Percentiles rank a stretch among this genome's conserved stretches.
Evolutionary conservation across 2,797 vertebrate species (phyloP).

Genomic region (Neomorphus geoffroyi): DNA sequence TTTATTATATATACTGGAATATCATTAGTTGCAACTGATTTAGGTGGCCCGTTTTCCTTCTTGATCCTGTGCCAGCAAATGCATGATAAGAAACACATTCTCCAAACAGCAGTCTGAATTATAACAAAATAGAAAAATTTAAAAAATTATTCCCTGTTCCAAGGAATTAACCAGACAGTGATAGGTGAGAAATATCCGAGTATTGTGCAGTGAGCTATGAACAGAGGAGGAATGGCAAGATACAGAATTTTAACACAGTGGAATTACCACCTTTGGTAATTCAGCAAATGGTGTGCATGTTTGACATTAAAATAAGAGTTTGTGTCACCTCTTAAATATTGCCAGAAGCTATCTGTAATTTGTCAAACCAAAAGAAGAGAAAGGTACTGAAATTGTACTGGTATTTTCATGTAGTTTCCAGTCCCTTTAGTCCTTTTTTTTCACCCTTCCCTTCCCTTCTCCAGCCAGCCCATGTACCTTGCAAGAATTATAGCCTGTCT

Average conservation of each 20-base stretch:
- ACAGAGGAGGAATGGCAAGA: not conserved
- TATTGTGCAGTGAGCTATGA: not conserved
- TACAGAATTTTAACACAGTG: not conserved
- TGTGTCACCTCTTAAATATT: not conserved
- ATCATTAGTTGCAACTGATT: constrained; percentile 22
- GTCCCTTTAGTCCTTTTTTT: not conserved
- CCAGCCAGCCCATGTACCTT: not conserved
- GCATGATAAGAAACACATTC: not conserved
- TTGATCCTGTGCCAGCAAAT: not conserved
- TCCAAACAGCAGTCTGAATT: not conserved
- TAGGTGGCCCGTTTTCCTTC: not conserved
- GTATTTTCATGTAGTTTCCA: not conserved
- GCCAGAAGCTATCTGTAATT: not conserved
- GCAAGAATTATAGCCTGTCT: not conserved
- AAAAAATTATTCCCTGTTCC: not conserved
- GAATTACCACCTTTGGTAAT: not conserved
- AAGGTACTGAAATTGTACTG: not conserved
- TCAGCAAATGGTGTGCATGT: not conserved
- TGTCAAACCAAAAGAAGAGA: not conserved
- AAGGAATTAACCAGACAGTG: not conserved
- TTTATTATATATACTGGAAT: constrained; percentile 16
- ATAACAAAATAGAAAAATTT: not conserved
- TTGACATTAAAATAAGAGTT: not conserved
- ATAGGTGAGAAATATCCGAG: not conserved
- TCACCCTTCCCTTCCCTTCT: not conserved